A percentile compares a stretch with the other conserved stretches of the same genome.
Evolutionary conservation across 2,113 vertebrate species (phyloP).

Genomic region (Xenus cinereus): DNA sequence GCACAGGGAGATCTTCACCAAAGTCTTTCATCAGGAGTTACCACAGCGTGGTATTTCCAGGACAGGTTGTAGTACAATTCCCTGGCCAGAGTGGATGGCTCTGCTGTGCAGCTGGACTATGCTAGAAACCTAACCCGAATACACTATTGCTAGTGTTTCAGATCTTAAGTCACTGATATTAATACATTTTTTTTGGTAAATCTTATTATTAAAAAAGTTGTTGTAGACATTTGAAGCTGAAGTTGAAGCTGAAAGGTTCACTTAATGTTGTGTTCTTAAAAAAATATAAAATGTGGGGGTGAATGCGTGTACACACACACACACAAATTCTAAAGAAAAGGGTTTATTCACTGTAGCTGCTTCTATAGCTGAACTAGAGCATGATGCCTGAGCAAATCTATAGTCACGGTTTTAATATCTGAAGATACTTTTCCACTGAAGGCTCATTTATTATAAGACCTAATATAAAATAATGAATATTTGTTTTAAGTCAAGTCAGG

Average conservation of each 20-base stretch:
- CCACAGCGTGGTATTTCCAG: neutral
- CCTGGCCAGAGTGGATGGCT: neutral
- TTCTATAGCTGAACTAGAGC: neutral
- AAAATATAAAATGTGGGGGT: neutral
- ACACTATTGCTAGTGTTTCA: neutral
- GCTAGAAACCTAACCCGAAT: neutral
- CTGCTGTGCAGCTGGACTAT: neutral
- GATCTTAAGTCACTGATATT: neutral
- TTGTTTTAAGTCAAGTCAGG: conserved; percentile 30
- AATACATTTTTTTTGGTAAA: neutral
- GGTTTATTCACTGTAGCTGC: neutral
- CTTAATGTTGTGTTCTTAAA: neutral
- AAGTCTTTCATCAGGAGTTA: neutral
- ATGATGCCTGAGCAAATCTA: neutral
- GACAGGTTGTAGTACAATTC: neutral
- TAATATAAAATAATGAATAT: conserved; percentile 39
- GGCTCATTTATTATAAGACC: neutral
- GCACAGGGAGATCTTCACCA: neutral
- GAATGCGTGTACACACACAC: neutral
- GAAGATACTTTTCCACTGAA: conserved; percentile 16
- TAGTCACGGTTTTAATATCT: neutral
- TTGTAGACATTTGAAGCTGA: neutral
- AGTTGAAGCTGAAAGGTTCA: neutral
- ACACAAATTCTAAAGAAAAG: neutral
- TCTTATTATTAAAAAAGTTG: neutral